Evolutionary conservation across 2,888 invertebrate species (phyloP).

Genomic region (Chrysolina haemoptera): DNA sequence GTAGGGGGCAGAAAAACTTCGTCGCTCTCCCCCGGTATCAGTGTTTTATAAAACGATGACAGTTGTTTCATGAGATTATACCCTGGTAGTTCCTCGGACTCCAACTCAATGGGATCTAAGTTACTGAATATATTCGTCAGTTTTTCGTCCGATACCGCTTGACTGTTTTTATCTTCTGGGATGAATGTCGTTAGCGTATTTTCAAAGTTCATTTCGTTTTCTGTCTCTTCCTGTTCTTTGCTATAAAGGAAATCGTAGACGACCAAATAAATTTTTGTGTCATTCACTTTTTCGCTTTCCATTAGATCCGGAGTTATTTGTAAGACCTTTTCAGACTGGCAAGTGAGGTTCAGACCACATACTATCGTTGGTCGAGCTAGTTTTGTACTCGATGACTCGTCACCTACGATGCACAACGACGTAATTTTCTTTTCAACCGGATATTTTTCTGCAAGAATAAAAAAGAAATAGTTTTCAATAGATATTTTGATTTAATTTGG

Average conservation of each 20-base stretch:
- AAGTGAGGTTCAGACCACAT: slow-evolving; percentile 70
- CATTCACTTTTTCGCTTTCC: slow-evolving; percentile 28
- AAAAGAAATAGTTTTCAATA: neutral
- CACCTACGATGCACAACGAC: slow-evolving; percentile 69
- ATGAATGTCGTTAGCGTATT: slow-evolving; percentile 29
- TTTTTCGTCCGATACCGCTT: slow-evolving; percentile 48
- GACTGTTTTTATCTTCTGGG: slow-evolving; percentile 47
- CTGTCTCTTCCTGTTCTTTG: slow-evolving; percentile 71
- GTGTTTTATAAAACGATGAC: slow-evolving; percentile 65
- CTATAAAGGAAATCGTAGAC: slow-evolving; percentile 81
- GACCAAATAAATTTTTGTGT: slow-evolving; percentile 73
- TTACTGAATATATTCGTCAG: slow-evolving; percentile 49
- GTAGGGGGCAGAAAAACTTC: slow-evolving; percentile 67
- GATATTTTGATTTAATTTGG: neutral
- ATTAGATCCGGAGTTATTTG: slow-evolving; percentile 41
- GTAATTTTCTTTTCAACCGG: slow-evolving; percentile 67
- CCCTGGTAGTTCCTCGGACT: slow-evolving; percentile 51
- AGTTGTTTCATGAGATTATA: slow-evolving; percentile 57
- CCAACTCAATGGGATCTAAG: slow-evolving; percentile 49
- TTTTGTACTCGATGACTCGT: slow-evolving; percentile 49
- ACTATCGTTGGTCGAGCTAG: slow-evolving; percentile 70
- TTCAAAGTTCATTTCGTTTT: slow-evolving; percentile 58
- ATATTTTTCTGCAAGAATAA: slow-evolving; percentile 63
- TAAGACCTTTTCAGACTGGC: slow-evolving; percentile 44
- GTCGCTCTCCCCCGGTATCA: slow-evolving; percentile 68